Evolutionary conservation across 2,797 vertebrate species (phyloP), one percentile per base, ranked within the genome.

Genomic region (Micrastur ruficollis): DNA sequence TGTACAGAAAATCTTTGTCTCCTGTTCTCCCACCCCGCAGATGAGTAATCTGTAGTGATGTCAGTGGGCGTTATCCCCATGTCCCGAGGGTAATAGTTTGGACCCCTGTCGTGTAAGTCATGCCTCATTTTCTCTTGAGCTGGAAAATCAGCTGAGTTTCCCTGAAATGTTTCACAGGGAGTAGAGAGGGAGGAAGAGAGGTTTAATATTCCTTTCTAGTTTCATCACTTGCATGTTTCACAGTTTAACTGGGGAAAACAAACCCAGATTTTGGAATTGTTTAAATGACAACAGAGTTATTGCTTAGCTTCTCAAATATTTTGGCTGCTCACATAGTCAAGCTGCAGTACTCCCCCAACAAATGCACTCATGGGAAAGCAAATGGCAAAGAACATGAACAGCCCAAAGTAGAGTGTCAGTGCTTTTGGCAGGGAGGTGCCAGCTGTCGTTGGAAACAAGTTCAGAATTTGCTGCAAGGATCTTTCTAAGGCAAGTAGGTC

Each of bases 41-140:
- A 95, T 96, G 94, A 95, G 70, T 96, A 96, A 96, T 90, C 88
- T 93, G 82, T 58, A 62, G 86, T 95, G 95, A 97, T 76, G 78
- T 97, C 94, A 97, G 55, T 84, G 89, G 95, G 92, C 9, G 78
- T 95, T 95, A 81, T 50, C 81, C 90, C 38, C 42, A 25, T 27
- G 63, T 93, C 55, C 83, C 70, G 49, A 86, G 63, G 76, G 81
- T 73, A 84, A 93, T 50, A 70, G 46, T 44, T 56, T 76, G 88
- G 50, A 74, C 52, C 56, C 36, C 23, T 0, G 0, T 61, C 12
- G 5, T 40, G 31, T 78, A 94, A 96, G 82, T 81, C 67, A 78
- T 90, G 65, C 40, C 26, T 95, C 72, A 87, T 92, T 95, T 86
- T 95, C 66, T 79, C 40, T 82, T 70, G 42, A 90, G 15, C 32